Percentiles rank a stretch among this genome's conserved stretches.
Evolutionary conservation across 1,140 invertebrate species (phyloP).

Genomic region (Charaxes varanes): DNA sequence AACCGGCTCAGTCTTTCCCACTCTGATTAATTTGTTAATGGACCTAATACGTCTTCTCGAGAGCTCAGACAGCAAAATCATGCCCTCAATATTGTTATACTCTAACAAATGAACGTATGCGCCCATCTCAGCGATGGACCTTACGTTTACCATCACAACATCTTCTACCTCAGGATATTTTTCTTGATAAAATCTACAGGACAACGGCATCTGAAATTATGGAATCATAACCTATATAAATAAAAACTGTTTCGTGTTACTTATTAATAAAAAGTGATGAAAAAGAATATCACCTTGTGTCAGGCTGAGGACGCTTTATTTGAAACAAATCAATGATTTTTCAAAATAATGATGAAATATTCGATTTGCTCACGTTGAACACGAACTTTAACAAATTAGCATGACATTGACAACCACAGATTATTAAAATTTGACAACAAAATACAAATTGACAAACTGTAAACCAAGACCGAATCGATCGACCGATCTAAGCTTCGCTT

Average conservation of each 20-base stretch:
- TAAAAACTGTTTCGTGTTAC: neutral
- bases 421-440: too few species aligned
- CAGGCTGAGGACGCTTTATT: conserved; percentile 8
- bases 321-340: conserved; percentile 9
- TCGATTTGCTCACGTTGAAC: conserved; percentile 51
- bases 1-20: conserved; percentile 98
- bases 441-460: too few species aligned
- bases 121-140: conserved; percentile 99
- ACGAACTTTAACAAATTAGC: conserved; percentile 12
- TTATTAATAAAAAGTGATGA: neutral
- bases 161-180: conserved; percentile 99
- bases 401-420: too few species aligned
- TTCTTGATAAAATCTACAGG: conserved; percentile 98
- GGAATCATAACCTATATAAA: conserved; percentile 27
- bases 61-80: conserved; percentile 96
- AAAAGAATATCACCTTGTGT: conserved; percentile 13
- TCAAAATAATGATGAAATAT: conserved; percentile 40
- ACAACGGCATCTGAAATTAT: conserved; percentile 87
- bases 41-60: conserved; percentile 98
- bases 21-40: conserved; percentile 99
- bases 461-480: too few species aligned
- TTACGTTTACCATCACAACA: conserved; percentile 99
- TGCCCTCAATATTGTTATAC: conserved; percentile 99
- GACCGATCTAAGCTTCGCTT: too few species aligned
- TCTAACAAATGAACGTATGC: conserved; percentile 98